A percentile compares a stretch with the other conserved stretches of the same genome.
These are phyloP conservation scores for Xylota segnis DNA, from an alignment of 2,888 invertebrate genomes.

Conservation along the genomic window DNA sequence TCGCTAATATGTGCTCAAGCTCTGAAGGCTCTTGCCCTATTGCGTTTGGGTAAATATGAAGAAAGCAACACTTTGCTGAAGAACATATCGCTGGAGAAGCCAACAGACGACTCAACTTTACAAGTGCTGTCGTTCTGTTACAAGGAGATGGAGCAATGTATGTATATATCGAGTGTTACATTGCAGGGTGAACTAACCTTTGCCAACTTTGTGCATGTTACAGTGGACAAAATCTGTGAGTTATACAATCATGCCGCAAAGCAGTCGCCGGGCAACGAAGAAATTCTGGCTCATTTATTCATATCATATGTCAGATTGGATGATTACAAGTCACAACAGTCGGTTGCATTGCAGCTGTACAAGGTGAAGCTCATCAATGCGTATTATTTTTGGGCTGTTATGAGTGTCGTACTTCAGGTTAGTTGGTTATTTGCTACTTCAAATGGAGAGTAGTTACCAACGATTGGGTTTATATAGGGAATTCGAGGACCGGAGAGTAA, in stretches of 20 bases:
- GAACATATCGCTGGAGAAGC: conserved; percentile 91
- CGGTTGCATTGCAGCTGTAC: conserved; percentile 94
- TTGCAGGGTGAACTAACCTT: conserved; percentile 16
- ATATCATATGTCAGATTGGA: conserved; percentile 97
- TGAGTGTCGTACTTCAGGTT: conserved; percentile 98
- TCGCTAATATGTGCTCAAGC: conserved; percentile 95
- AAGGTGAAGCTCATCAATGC: conserved; percentile 97
- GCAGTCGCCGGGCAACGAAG: conserved; percentile 94
- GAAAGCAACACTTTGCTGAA: conserved; percentile 92
- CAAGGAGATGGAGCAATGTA: conserved; percentile 95
- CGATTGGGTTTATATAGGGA: conserved; percentile 79
- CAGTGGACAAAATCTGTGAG: conserved; percentile 95
- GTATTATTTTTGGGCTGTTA: conserved; percentile 99
- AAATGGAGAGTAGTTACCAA: background rate
- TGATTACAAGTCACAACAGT: conserved; percentile 95
- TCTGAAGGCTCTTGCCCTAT: conserved; percentile 95
- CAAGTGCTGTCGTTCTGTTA: conserved; percentile 98
- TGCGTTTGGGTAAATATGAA: conserved; percentile 93
- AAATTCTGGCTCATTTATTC: conserved; percentile 96
- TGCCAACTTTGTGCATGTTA: conserved; percentile 42
- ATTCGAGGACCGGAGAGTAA: conserved; percentile 85
- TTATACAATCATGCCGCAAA: conserved; percentile 96
- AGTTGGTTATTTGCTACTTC: conserved; percentile 29
- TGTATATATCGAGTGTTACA: conserved; percentile 31
- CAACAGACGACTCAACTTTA: conserved; percentile 96